A percentile compares a stretch with the other conserved stretches of the same genome.
Evolutionary conservation across 2,888 invertebrate species (phyloP).

Genomic region (Ypsolopha scabrella): DNA sequence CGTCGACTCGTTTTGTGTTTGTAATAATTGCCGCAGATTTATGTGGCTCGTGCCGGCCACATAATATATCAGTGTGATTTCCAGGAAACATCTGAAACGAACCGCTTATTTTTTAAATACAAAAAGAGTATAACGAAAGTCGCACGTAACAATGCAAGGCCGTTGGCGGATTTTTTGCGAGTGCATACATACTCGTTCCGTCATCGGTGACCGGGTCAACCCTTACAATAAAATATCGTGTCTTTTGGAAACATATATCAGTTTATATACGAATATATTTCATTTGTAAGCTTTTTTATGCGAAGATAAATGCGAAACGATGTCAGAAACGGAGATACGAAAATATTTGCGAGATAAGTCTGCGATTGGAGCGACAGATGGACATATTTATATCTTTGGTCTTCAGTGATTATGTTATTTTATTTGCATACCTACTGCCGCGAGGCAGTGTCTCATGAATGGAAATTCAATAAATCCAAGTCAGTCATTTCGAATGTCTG

Average conservation of each 20-base stretch:
- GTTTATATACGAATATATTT: background rate
- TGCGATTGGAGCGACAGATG: conserved; percentile 29
- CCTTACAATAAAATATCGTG: background rate
- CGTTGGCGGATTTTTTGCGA: conserved; percentile 23
- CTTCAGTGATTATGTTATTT: conserved; percentile 4
- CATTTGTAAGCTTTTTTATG: conserved; percentile 1
- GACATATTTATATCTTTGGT: conserved; percentile 33
- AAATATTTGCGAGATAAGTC: conserved; percentile 39
- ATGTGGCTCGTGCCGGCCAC: background rate
- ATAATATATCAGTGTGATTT: background rate
- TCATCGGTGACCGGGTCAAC: conserved; percentile 2
- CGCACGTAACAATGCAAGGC: conserved; percentile 38
- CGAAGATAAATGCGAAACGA: conserved; percentile 4
- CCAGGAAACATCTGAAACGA: background rate
- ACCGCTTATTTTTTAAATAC: background rate
- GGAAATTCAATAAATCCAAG: no score
- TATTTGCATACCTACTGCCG: conserved; percentile 33
- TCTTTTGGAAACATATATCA: background rate
- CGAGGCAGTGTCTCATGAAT: no score
- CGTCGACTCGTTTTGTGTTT: no score
- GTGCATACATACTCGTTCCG: background rate
- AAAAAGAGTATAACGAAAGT: background rate
- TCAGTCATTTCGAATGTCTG: no score
- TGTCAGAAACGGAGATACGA: conserved; percentile 17
- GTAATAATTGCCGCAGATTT: no score